Evolutionary conservation across 1,140 invertebrate species (phyloP).

Genomic region (Wasmannia auropunctata): DNA sequence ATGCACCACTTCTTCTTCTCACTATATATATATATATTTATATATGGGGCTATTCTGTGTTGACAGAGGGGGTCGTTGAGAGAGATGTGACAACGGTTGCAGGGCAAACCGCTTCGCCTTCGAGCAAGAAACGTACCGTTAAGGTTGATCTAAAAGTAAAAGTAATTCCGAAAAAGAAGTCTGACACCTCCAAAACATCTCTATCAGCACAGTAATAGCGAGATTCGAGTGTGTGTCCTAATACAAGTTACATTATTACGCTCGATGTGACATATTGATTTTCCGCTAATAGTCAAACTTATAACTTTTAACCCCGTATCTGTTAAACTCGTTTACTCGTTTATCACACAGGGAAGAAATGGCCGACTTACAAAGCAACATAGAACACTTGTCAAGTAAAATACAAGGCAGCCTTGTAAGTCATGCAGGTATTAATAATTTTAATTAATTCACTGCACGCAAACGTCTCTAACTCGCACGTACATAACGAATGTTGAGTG

Average conservation of each 20-base stretch:
- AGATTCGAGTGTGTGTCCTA: slow-evolving; percentile 49
- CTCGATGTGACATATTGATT: slow-evolving; percentile 31
- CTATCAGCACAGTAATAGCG: slow-evolving; percentile 82
- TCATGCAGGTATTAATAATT: slow-evolving; percentile 74
- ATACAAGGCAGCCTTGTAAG: slow-evolving; percentile 81
- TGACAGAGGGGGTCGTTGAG: slow-evolving; percentile 86
- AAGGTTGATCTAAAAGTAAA: slow-evolving; percentile 93
- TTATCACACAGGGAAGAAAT: slow-evolving; percentile 84
- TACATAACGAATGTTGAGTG: background rate
- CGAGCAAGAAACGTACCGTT: slow-evolving; percentile 90
- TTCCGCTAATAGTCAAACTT: slow-evolving; percentile 7
- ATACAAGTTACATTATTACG: slow-evolving; percentile 4
- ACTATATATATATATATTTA: slow-evolving; percentile 64
- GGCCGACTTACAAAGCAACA: slow-evolving; percentile 85
- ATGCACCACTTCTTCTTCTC: slow-evolving; percentile 25
- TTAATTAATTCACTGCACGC: background rate
- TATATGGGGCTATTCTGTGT: slow-evolving; percentile 87
- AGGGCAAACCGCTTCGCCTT: slow-evolving; percentile 88
- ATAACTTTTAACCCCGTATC: slow-evolving; percentile 12
- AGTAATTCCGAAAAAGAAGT: slow-evolving; percentile 88
- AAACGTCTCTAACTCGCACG: background rate
- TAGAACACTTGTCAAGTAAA: slow-evolving; percentile 84
- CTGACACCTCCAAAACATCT: slow-evolving; percentile 80
- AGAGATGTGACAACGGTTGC: slow-evolving; percentile 84
- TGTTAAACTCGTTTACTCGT: slow-evolving; percentile 64